phyloP scores from a whole-genome alignment of 2,797 vertebrate species.

The Sebastes elongatus region DNA sequence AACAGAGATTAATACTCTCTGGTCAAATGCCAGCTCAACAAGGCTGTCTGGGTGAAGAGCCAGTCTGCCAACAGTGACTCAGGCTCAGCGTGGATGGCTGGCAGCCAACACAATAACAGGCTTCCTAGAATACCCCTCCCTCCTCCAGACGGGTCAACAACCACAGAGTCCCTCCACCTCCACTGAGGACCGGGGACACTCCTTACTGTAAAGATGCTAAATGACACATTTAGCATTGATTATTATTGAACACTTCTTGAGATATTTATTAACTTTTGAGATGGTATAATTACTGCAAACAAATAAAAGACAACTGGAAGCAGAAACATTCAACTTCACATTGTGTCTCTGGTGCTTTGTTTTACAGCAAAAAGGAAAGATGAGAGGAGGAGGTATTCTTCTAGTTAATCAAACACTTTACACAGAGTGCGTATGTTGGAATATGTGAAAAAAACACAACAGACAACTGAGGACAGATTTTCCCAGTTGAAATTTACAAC shows the following conservation, averaged over 20 bases:
- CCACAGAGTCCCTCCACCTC: background rate
- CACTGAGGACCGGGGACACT: background rate
- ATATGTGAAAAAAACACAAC: background rate
- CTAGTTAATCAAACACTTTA: background rate
- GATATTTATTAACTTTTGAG: background rate
- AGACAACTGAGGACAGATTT: background rate
- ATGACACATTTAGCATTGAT: background rate
- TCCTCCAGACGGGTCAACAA: slow-evolving; percentile 20
- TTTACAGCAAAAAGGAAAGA: background rate
- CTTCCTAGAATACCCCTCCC: slow-evolving; percentile 37
- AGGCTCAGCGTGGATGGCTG: slow-evolving; percentile 49
- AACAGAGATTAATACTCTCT: slow-evolving; percentile 47
- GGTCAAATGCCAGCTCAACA: slow-evolving; percentile 59
- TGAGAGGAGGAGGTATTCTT: background rate
- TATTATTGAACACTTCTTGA: background rate
- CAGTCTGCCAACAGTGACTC: slow-evolving; percentile 62
- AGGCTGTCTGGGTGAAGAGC: slow-evolving; percentile 49
- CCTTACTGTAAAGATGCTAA: background rate
- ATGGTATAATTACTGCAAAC: background rate
- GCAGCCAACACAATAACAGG: slow-evolving; percentile 55
- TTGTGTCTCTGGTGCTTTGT: background rate
- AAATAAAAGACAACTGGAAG: no score
- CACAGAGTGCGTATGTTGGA: background rate
- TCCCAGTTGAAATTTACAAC: background rate
- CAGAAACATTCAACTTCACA: background rate